Evolutionary conservation across 2,888 invertebrate genomes (phyloP), one percentile per base, ranked within the genome.

Genomic region (Celastrina argiolus): DNA sequence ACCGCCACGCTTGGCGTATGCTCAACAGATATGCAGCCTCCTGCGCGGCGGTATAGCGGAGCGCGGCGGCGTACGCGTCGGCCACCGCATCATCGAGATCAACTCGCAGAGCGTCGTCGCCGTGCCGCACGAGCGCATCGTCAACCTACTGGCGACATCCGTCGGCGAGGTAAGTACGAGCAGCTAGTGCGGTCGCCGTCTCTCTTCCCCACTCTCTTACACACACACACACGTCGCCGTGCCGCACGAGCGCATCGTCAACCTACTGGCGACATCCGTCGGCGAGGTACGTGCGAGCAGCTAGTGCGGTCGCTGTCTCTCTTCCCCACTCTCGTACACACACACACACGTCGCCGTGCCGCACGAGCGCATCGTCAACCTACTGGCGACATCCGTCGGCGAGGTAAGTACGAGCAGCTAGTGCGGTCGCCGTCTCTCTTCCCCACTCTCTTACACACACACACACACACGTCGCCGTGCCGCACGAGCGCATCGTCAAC

Each of bases 71-170:
- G 99, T 99, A 69, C 94, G 99, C 73, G 99, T 99, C 7, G 99
- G 99, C 0, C 99, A 99, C 90, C 94, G 99, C 78, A 99, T 99
- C 85, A 99, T 99, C 80, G 99, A 99, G 94, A 99, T 99, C 81
- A 99, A 99, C 93, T 96, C 98, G 87, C 98, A 99, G 92, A 99
- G 99, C 91, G 99, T 99, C 66, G 99, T 99, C 66, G 99, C 99
- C 72, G 99, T 99, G 72, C 98, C 99, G 73, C 99, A 99, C 92
- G 99, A 99, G 87, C 97, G 98, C 85, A 99, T 99, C 84, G 99
- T 99, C 81, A 99, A 99, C 92, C 94, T 99, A 84, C 93, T 99
- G 76, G 99, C 99, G 73, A 99, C 99, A 67, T 99, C 99, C 69
- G 98, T 99, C 70, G 99, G 99, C 78, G 99, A 99, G 95, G 99